Base-by-base conservation (phyloP, 1,140 invertebrate genomes). In the Platyura marginata region DNA sequence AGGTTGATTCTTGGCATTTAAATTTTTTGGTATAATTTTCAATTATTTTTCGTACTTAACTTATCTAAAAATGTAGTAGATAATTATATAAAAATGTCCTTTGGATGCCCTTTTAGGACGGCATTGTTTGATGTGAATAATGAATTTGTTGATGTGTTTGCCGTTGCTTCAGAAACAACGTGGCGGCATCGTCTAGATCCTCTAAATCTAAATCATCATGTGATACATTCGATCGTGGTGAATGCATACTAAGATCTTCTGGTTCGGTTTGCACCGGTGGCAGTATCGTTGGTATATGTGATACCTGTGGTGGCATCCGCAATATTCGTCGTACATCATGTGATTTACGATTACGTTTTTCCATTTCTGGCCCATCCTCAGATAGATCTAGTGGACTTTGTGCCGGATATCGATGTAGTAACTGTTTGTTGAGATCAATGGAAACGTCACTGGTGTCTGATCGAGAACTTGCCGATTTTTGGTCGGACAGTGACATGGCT, bases 191-290 rank as follows among this genome's bases (percentile, higher is more conserved):
- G 37, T 61, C 58, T 16, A 61, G 43, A 18, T 61, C 59, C 42
- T 61, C 58, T 34, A 61, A 39, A 44, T 61, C 59, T 35, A 56
- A 54, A 40, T 60, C 58, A 36, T 54, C 45, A 25, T 49, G 47
- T 5, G 44, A 51, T 44, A 13, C 50, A 21, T 40, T 35, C 40
- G 32, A 52, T 42, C 23, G 16, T 11, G 44, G 23, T 38, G 37
- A 34, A 35, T 55, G 56, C 69, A 82, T 76, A 6, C 77, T 80
- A 18, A 90, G 63, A 56, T 91, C 86, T 57, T 91, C 86, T 1
- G 87, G 87, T 57, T 90, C 85, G 0, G 84, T 89, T 61, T 91
- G 86, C 57, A 85, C 84, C 0, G 82, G 81, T 3, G 76, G 51
- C 35, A 66, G 52, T 3, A 65, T 55, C 16, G 58, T 59, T 23